Base-by-base conservation (phyloP, 2,888 invertebrate genomes). In the Tiphia femorata region DNA sequence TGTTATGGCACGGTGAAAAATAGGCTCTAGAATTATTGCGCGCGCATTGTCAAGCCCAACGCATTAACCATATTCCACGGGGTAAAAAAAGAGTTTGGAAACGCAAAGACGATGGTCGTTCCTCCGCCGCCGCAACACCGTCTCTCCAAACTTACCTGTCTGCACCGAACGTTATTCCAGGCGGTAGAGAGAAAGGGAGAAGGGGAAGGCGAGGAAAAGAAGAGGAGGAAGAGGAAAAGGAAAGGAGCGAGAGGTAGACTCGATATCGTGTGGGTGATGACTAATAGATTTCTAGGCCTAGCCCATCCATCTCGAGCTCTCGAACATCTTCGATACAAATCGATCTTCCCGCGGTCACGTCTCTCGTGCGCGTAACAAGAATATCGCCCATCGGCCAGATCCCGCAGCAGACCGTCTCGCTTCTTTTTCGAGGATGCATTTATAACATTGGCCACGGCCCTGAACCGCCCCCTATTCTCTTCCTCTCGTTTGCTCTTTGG, bases 211-310 rank as follows among this genome's bases (percentile, higher is more conserved):
- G 3, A 29, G 47, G 44, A 47, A 19, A 27, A 5, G 17, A 20
- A 27, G 47, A 8, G 40, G 43, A 19, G 21, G 5, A 16, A 25
- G 20, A 30, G 20, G 20, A 19, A 23, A 35, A 27, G 23, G 10
- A 35, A 54, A 35, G 51, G 23, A 41, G 50, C 47, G 35, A 23
- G 37, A 27, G 38, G 44, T 25, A 41, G 48, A 35, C 42, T 48
- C 43, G 62, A 53, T 67, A 58, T 72, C 68, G 77, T 75, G 76
- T 73, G 76, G 76, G 73, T 74, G 80, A 81, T 81, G 81, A 80
- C 79, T 80, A 80, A 81, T 81, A 81, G 80, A 81, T 81, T 80
- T 79, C 68, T 64, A 67, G 62, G 66, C 66, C 61, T 58, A 65
- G 74, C 73, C 70, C 81, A 81, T 80, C 76, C 74, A 78, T 79